These are phyloP conservation scores for Oppia nitens DNA, from an alignment of 1,140 invertebrate species.

Conservation along the genomic window DNA sequence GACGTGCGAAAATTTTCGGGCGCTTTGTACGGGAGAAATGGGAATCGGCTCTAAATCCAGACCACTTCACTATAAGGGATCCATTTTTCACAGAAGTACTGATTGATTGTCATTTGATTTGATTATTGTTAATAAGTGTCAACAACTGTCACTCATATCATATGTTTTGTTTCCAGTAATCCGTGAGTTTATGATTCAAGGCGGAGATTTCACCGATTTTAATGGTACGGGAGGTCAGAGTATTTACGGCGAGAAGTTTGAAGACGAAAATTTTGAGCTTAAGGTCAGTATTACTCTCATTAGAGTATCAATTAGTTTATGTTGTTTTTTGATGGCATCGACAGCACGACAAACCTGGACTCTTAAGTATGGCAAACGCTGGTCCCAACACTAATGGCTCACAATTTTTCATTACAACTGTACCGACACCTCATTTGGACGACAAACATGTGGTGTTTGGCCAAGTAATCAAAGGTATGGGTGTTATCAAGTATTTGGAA, in stretches of 20 bases:
- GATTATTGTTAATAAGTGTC: background rate
- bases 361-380: constrained; percentile 77
- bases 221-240: constrained; percentile 78
- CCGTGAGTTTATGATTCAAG: constrained; percentile 50
- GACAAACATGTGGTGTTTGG: constrained; percentile 82
- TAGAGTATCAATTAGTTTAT: constrained; percentile 11
- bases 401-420: constrained; percentile 84
- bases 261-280: constrained; percentile 70
- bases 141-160: background rate
- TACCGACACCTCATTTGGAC: constrained; percentile 64
- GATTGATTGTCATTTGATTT: background rate
- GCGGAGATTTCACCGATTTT: constrained; percentile 59
- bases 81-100: constrained; percentile 52
- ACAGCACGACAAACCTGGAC: constrained; percentile 40
- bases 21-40: constrained; percentile 68
- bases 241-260: constrained; percentile 75
- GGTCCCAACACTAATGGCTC: constrained; percentile 77
- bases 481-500: constrained; percentile 45
- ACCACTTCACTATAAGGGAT: constrained; percentile 23
- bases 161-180: constrained; percentile 15
- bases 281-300: constrained; percentile 23
- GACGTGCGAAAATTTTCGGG: constrained; percentile 80
- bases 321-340: too few relatives aligned
- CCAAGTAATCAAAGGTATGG: constrained; percentile 47
- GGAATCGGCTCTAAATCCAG: constrained; percentile 54